phyloP scores from a whole-genome alignment of 2,888 invertebrate species.

The Pardosa pseudoannulata region DNA sequence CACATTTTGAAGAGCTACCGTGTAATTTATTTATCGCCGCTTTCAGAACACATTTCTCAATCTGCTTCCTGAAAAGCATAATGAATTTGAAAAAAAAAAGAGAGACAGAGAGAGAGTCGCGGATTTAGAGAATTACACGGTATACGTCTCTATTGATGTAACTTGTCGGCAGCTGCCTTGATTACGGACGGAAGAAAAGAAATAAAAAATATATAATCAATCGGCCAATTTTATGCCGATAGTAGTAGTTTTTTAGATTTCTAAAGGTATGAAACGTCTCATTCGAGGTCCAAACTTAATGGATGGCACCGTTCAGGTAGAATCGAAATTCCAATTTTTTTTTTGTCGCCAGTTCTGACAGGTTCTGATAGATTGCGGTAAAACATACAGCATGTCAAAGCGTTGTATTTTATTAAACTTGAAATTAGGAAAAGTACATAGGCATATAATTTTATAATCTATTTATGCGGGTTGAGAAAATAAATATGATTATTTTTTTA shows the following conservation, averaged over 20 bases:
- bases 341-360: background rate
- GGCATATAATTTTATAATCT: no score
- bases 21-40: slow-evolving; percentile 9
- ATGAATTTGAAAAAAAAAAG: background rate
- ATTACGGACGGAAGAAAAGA: background rate
- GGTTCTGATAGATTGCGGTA: background rate
- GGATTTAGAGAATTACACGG: background rate
- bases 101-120: no score
- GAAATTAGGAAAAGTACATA: background rate
- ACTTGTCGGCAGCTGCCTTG: background rate
- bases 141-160: background rate
- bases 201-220: background rate
- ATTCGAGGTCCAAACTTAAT: background rate
- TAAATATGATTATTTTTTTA: no score
- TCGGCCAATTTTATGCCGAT: background rate
- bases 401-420: background rate
- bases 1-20: background rate
- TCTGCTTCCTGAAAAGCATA: background rate
- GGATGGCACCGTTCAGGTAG: background rate
- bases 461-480: no score
- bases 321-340: background rate
- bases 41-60: background rate
- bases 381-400: background rate
- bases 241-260: background rate
- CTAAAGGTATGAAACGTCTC: background rate